These are phyloP conservation scores for Cerastoderma edule DNA, from an alignment of 2,888 invertebrate genomes.

Conservation along the genomic window DNA sequence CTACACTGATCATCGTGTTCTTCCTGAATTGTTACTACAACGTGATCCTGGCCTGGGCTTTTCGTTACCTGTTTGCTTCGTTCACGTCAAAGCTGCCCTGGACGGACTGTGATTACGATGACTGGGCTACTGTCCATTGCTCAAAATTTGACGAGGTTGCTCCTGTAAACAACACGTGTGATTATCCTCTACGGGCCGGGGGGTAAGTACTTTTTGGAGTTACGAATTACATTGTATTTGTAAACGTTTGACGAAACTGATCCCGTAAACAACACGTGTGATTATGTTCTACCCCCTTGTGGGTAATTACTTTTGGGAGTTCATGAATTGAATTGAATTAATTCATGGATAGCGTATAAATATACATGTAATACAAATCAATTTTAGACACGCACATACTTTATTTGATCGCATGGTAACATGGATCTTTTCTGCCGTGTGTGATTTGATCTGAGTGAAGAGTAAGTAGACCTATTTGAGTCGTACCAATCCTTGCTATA, in stretches of 20 bases:
- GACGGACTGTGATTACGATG: conserved; percentile 84
- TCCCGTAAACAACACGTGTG: conserved; percentile 47
- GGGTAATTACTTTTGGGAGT: neutral
- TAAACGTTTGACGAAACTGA: conserved; percentile 19
- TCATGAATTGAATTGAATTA: neutral
- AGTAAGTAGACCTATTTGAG: too few relatives aligned
- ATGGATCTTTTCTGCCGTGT: too few relatives aligned
- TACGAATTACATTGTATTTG: neutral
- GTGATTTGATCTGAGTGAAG: too few relatives aligned
- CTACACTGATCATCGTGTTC: conserved; percentile 85
- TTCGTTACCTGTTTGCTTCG: conserved; percentile 84
- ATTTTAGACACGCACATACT: neutral
- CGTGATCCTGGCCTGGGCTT: conserved; percentile 85
- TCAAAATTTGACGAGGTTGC: conserved; percentile 50
- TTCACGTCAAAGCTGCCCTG: conserved; percentile 85
- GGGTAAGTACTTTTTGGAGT: neutral
- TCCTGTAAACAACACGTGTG: conserved; percentile 47
- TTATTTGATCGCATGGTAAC: neutral
- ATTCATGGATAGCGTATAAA: neutral
- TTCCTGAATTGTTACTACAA: conserved; percentile 86
- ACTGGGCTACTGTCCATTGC: conserved; percentile 85
- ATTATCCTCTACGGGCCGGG: neutral
- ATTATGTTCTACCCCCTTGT: neutral
- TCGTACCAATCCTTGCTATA: too few relatives aligned
- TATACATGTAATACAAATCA: neutral